Base-by-base conservation (phyloP, 2,888 invertebrate species). In the Campoletis raptor region DNA sequence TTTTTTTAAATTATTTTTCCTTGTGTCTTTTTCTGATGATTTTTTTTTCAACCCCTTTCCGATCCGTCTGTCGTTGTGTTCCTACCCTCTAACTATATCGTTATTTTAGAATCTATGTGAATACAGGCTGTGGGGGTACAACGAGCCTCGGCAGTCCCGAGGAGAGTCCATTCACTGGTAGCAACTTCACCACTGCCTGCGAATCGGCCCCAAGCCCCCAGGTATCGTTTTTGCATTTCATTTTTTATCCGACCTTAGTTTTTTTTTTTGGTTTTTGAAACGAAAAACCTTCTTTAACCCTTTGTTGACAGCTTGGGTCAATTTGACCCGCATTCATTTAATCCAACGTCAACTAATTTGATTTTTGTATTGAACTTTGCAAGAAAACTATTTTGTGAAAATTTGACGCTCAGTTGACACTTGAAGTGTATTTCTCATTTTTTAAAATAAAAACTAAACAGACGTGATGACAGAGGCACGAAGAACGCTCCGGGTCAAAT, bases 121-220 rank as follows among this genome's bases (percentile, higher is more conserved):
- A 97, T 94, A 97, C 97, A 90, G 97, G 97, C 93, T 95, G 96
- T 89, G 97, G 97, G 74, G 96, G 96, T 88, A 97, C 97, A 77
- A 96, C 97, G 7, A 94, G 92, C 66, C 95, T 97, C 85, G 97
- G 97, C 89, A 97, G 97, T 87, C 98, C 98, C n/a, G 95, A 97
- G 93, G 98, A 98, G 94, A 92, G 90, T 88, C 90, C 89, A 21
- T 90, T 87, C 54, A 87, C 81, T 81, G 89, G 88, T 66, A 89
- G 86, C 83, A 88, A 89, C 86, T 88, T 88, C 76, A 88, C 89
- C 81, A 88, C 90, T 64, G 90, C 90, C 81, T 90, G 91, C 85
- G 92, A 92, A 83, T 88, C 90, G 72, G 89, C 90, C 57, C 91
- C 90, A 45, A 93, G 90, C 83, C 91, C 92, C 67, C 94, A 93